A percentile compares a stretch with the other conserved stretches of the same genome.
phyloP scores from a whole-genome alignment of 2,888 invertebrate species.

The Papilio gigon region DNA sequence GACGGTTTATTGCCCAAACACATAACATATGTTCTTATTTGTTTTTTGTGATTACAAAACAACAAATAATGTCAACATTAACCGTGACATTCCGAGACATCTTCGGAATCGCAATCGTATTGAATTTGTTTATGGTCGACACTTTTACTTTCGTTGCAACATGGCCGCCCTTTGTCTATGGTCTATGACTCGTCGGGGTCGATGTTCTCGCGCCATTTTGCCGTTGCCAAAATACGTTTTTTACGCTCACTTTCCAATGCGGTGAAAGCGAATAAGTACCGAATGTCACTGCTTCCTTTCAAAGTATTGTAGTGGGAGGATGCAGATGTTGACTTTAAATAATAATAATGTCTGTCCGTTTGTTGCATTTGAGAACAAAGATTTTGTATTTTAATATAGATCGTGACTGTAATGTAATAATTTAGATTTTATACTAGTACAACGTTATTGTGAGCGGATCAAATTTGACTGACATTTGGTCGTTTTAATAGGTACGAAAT shows the following conservation, averaged over 20 bases:
- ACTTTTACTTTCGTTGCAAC: conserved; percentile 78
- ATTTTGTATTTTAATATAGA: conserved; percentile 45
- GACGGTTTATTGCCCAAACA: conserved; percentile 56
- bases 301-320: conserved; percentile 78
- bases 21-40: conserved; percentile 48
- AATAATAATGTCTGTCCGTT: conserved; percentile 62
- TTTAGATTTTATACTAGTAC: conserved; percentile 2
- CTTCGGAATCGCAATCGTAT: conserved; percentile 74
- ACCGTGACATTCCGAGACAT: conserved; percentile 81
- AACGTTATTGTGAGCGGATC: conserved; percentile 4
- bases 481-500: conserved; percentile 12
- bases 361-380: conserved; percentile 47
- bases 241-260: conserved; percentile 82
- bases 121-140: conserved; percentile 54
- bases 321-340: conserved; percentile 63
- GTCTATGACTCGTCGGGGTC: conserved; percentile 71
- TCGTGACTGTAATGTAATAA: conserved; percentile 24
- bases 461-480: conserved; percentile 18
- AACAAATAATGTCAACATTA: conserved; percentile 57
- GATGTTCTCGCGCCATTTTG: conserved; percentile 73
- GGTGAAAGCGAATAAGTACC: conserved; percentile 81
- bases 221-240: conserved; percentile 80
- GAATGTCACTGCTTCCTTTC: conserved; percentile 81
- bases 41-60: conserved; percentile 60
- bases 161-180: conserved; percentile 76